Percentiles rank a stretch among this genome's conserved stretches.
phyloP scores from a whole-genome alignment of 2,888 invertebrate genomes.

The Euzetes globulus region DNA sequence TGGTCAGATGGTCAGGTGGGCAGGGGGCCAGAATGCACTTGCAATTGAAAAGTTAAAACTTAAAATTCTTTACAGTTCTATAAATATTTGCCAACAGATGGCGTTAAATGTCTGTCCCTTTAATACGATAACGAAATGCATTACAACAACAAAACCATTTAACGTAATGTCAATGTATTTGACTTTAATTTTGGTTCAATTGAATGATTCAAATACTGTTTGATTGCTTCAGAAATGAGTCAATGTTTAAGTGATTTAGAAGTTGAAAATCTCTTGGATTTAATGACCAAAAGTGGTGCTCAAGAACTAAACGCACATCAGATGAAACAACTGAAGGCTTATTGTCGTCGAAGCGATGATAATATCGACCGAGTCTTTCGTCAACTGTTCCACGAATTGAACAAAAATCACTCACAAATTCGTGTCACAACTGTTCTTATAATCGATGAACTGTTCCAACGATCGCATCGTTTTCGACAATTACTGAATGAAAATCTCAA shows the following conservation, averaged over 20 bases:
- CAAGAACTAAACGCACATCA: slow-evolving; percentile 12
- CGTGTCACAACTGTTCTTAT: slow-evolving; percentile 53
- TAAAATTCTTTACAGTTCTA: too few species aligned
- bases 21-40: too few species aligned
- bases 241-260: background rate
- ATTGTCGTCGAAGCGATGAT: slow-evolving; percentile 30
- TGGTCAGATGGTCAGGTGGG: too few species aligned
- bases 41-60: too few species aligned
- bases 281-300: slow-evolving; percentile 34
- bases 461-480: slow-evolving; percentile 53
- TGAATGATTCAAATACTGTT: too few species aligned
- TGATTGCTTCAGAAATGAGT: background rate
- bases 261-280: slow-evolving; percentile 19
- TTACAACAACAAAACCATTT: too few species aligned
- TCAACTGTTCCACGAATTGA: slow-evolving; percentile 27
- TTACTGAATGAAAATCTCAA: slow-evolving; percentile 50
- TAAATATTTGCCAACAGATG: too few species aligned
- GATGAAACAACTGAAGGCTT: slow-evolving; percentile 35
- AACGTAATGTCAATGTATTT: too few species aligned
- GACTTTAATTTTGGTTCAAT: background rate
- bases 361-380: slow-evolving; percentile 15
- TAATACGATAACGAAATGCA: too few species aligned
- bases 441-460: slow-evolving; percentile 51
- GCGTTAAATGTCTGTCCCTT: too few species aligned
- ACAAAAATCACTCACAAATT: slow-evolving; percentile 53